A percentile compares a stretch with the other conserved stretches of the same genome.
These are phyloP conservation scores for Jaculus jaculus DNA, from an alignment of 2,113 vertebrate species.

Conservation along the genomic window DNA sequence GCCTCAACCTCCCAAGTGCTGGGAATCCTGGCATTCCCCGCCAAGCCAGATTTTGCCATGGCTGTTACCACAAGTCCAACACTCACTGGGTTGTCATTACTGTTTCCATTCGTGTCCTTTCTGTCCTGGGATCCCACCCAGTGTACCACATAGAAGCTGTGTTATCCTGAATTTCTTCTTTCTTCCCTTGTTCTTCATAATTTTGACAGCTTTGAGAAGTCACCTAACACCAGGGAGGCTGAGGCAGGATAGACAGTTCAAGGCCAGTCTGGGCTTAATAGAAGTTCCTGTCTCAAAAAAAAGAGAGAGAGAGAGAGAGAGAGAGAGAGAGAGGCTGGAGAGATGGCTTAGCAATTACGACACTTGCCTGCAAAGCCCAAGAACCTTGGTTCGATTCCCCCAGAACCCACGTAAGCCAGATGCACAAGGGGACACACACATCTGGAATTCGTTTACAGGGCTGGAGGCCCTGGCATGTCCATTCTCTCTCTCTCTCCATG, in stretches of 20 bases:
- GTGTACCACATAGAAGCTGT: neutral
- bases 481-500: too few relatives aligned
- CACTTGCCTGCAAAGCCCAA: too few relatives aligned
- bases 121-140: neutral
- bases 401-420: too few relatives aligned
- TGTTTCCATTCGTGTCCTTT: neutral
- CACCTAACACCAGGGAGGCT: neutral
- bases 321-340: too few relatives aligned
- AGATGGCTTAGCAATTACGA: too few relatives aligned
- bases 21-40: neutral
- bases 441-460: too few relatives aligned
- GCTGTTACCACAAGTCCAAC: neutral
- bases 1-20: neutral
- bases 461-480: too few relatives aligned
- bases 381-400: too few relatives aligned
- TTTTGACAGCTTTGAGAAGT: neutral
- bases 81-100: neutral
- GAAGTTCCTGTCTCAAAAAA: neutral
- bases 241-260: neutral
- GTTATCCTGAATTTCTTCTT: neutral
- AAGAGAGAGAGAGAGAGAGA: neutral
- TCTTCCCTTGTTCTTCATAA: neutral
- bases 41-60: neutral
- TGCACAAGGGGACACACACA: too few relatives aligned
- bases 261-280: neutral